Conservation (phyloP, 2,888 invertebrate species). For the Gryllus longicercus region DNA sequence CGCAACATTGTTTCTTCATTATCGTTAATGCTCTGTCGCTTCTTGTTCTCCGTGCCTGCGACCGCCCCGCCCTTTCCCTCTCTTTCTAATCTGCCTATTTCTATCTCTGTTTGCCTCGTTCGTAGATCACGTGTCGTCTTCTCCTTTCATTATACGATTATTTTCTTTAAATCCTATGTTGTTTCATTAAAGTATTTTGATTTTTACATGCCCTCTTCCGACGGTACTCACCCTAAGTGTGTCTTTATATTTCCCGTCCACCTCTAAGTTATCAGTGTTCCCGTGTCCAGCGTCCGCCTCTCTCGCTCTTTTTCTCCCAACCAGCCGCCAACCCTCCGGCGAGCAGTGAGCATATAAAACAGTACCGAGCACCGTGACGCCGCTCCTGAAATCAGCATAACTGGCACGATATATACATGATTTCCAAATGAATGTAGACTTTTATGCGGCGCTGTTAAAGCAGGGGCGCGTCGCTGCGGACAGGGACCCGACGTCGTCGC, state of each 20-base stretch:
- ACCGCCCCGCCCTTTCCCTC: background rate
- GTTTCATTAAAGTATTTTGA: too few relatives aligned
- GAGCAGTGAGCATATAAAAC: background rate
- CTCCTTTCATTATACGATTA: too few relatives aligned
- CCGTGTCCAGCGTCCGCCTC: background rate
- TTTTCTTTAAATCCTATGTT: too few relatives aligned
- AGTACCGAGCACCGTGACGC: background rate
- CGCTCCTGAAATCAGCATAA: conserved; percentile 28
- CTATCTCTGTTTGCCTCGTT: background rate
- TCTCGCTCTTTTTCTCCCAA: conserved; percentile 21
- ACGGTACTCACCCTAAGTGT: too few relatives aligned
- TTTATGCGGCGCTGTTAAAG: conserved; percentile 26
- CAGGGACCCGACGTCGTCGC: too few relatives aligned
- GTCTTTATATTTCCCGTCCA: too few relatives aligned
- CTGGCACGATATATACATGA: conserved; percentile 20
- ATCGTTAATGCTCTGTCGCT: background rate
- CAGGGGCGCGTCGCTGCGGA: background rate
- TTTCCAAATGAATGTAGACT: conserved; percentile 29
- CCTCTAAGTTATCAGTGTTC: background rate
- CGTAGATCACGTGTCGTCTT: too few relatives aligned
- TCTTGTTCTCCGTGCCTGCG: background rate
- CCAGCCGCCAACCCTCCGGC: background rate
- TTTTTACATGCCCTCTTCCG: too few relatives aligned
- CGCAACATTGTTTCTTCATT: background rate
- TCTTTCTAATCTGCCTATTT: background rate